These are phyloP conservation scores for Panthera uncia DNA, from an alignment of 2,113 vertebrate genomes.

Conservation along the genomic window DNA sequence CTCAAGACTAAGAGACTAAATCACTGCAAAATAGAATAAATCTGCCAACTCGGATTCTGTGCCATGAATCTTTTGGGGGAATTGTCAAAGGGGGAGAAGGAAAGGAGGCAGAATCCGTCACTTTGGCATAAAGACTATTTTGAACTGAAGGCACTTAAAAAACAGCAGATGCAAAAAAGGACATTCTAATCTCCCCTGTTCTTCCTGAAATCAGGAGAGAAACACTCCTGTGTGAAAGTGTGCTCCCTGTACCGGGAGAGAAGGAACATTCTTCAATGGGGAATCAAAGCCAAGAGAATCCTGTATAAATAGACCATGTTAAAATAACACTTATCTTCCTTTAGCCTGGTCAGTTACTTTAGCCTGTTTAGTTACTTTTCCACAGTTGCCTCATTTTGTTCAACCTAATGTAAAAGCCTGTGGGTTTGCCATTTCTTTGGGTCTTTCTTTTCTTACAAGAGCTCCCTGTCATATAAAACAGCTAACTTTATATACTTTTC, in stretches of 20 bases:
- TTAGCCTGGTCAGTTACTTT: not conserved
- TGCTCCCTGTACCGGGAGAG: too few relatives aligned
- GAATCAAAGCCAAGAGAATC: not conserved
- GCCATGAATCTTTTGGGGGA: not conserved
- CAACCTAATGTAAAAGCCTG: not conserved
- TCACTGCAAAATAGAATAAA: not conserved
- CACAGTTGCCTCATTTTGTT: not conserved
- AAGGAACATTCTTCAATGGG: not conserved
- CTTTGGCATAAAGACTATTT: not conserved
- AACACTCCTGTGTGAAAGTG: not conserved
- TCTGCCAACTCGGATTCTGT: not conserved
- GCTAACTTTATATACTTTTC: not conserved
- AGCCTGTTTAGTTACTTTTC: not conserved
- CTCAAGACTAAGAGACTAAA: not conserved
- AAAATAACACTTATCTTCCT: not conserved
- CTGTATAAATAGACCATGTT: not conserved
- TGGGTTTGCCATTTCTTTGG: not conserved
- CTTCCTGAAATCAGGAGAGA: not conserved
- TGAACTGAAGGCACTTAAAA: not conserved
- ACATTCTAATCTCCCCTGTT: not conserved
- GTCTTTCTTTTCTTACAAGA: not conserved
- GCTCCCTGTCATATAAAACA: not conserved
- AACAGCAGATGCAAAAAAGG: not conserved
- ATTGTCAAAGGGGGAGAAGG: not conserved
- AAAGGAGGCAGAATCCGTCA: not conserved